Evolutionary conservation across 2,888 invertebrate genomes (phyloP), one percentile per base, ranked within the genome.

Genomic region (Tenthredo livida): DNA sequence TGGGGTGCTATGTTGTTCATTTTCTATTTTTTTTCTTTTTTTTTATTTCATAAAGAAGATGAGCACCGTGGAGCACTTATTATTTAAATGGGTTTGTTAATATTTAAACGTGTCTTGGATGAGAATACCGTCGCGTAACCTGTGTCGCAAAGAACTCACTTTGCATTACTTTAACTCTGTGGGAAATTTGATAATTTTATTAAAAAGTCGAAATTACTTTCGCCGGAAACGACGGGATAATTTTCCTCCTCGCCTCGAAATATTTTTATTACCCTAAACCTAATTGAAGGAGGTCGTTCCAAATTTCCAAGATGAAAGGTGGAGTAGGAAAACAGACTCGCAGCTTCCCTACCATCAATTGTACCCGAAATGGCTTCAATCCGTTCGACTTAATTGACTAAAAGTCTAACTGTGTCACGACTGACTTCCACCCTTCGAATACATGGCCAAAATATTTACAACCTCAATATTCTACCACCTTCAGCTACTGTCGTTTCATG

Each of bases 131-230:
- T 12, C 37, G 80, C 25, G 25, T 80, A 58, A 80, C 61, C 61
- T 80, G 80, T 80, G 80, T 80, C 80, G 58, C 80, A 80, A 80
- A 61, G 80, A 80, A 80, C 80, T 80, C 58, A 80, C 80, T 88
- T 85, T 87, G 85, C 84, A 87, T 88, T 89, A 89, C 87, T 83
- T 85, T 70, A 84, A 87, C 87, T 87, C 85, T 84, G 86, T 84
- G 84, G 87, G 87, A 90, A 90, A 91, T 90, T 89, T 88, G 86
- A 88, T 90, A 90, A 90, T 90, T 91, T 87, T 88, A 90, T 91
- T 90, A 90, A 89, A 88, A 87, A 85, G 85, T 88, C 90, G 87
- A 88, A 91, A 91, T 91, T 88, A 88, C 88, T 90, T 91, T 88
- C 88, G 84, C 47, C 86, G 88, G 88, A 89, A 88, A 87, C 85